Base-by-base conservation (phyloP, 2,797 vertebrate genomes). In the Cyprinella venusta region DNA sequence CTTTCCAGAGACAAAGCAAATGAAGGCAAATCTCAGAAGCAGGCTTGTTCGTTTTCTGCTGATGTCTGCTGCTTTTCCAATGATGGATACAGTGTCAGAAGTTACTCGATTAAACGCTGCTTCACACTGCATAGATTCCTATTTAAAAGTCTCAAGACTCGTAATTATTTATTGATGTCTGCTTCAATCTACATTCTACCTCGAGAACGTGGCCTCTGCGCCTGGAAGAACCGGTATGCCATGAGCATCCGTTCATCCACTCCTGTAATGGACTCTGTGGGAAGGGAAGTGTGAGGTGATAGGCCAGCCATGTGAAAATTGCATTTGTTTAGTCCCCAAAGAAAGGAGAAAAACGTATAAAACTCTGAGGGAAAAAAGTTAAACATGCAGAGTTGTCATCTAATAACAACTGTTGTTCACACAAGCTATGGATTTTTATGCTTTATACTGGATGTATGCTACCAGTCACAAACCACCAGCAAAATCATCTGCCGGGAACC, bases 91-190 rank as follows among this genome's bases (percentile, higher is more conserved):
- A 72, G 89, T 91, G 90, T 91, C 91, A 94, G 88, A 92, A 94
- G 91, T 93, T 92, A 91, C 93, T 94, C 92, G 89, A 95, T 95
- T 95, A 95, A 94, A 91, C 87, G 72, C 87, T 68, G 82, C 90
- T 92, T 95, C 94, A 94, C 94, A 95, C 93, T 91, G 94, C 95
- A 95, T 93, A 94, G 95, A 95, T 96, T 96, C 95, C 96, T 95
- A 96, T 96, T 98, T 97, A 96, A 97, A 96, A 96, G 94, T 97
- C 95, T 96, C 94, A 95, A 92, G 92, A 93, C 87, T 87, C 91
- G 90, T 96, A 97, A 98, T 98, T 97, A 98, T 97, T 98, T 98
- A 99, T 99, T 96, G 96, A 98, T 96, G 96, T 95, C 95, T 96
- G 92, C 93, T 94, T 95, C 94, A 95, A 95, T 95, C 95, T 96